Evolutionary conservation across 2,113 vertebrate species (phyloP).

Genomic region (Hiodon tergisus): DNA sequence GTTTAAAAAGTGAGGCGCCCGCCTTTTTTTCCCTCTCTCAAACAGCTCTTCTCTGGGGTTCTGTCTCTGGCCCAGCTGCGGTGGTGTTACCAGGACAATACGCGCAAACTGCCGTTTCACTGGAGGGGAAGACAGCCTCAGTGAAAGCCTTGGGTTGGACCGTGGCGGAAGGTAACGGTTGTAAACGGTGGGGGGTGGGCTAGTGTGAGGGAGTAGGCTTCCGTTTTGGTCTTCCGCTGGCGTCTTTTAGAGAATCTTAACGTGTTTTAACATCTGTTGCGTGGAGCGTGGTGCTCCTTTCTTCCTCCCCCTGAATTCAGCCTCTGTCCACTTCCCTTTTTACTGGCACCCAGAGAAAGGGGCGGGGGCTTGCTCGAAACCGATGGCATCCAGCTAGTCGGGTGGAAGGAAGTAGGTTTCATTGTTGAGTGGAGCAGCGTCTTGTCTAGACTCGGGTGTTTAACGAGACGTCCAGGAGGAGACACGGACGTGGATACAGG

Average conservation of each 20-base stretch:
- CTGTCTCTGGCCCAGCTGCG: too few relatives aligned
- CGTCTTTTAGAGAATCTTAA: not conserved
- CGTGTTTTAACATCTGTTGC: not conserved
- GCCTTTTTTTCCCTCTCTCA: not conserved
- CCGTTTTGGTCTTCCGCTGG: not conserved
- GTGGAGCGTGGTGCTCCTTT: not conserved
- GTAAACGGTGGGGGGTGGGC: not conserved
- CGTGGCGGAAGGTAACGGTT: too few relatives aligned
- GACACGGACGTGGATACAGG: not conserved
- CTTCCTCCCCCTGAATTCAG: not conserved
- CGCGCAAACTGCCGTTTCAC: too few relatives aligned
- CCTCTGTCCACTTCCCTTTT: not conserved
- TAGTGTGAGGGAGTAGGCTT: not conserved
- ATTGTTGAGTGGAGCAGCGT: conserved; percentile 4
- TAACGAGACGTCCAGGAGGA: too few relatives aligned
- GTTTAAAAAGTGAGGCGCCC: not conserved
- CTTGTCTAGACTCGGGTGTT: conserved; percentile 1
- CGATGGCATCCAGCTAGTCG: not conserved
- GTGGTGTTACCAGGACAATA: too few relatives aligned
- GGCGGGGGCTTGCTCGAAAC: not conserved
- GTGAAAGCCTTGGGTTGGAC: not conserved
- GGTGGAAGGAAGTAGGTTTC: conserved; percentile 17
- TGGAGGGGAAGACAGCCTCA: not conserved
- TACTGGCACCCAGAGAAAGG: not conserved
- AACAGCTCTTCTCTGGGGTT: too few relatives aligned